Percentiles rank a stretch among this genome's conserved stretches.
Evolutionary conservation across 2,888 invertebrate genomes (phyloP).

Genomic region (Drosophila nr. medialis): DNA sequence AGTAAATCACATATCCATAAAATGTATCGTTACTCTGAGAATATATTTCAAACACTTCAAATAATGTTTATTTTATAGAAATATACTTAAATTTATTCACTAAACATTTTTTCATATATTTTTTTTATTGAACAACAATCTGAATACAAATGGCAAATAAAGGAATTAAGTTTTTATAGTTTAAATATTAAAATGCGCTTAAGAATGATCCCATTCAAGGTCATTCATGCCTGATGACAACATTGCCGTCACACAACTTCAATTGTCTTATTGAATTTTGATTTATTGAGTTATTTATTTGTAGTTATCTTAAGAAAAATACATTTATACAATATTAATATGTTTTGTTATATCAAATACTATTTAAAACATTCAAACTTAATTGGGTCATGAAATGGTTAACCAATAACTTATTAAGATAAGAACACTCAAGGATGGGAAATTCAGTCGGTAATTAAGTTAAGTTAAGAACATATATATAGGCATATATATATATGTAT

Average conservation of each 20-base stretch:
- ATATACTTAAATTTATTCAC: not conserved
- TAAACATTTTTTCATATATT: not conserved
- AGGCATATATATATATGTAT: not conserved
- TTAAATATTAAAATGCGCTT: not conserved
- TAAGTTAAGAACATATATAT: not conserved
- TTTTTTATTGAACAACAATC: not conserved
- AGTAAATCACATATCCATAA: no score
- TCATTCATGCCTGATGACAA: not conserved
- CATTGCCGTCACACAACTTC: not conserved
- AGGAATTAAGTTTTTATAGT: not conserved
- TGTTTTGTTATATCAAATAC: not conserved
- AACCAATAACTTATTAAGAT: not conserved
- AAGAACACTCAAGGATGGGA: not conserved
- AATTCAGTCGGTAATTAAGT: not conserved
- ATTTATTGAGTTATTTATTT: not conserved
- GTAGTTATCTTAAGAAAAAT: not conserved
- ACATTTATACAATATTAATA: not conserved
- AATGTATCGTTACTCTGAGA: no score
- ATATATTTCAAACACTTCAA: no score
- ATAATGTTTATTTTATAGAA: not conserved
- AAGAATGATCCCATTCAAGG: not conserved
- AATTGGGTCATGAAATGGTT: not conserved
- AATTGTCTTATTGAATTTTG: not conserved
- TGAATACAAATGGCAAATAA: not conserved
- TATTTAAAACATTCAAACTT: not conserved